Conservation (phyloP, 2,113 vertebrate species). For the Bostrychus sinensis region DNA sequence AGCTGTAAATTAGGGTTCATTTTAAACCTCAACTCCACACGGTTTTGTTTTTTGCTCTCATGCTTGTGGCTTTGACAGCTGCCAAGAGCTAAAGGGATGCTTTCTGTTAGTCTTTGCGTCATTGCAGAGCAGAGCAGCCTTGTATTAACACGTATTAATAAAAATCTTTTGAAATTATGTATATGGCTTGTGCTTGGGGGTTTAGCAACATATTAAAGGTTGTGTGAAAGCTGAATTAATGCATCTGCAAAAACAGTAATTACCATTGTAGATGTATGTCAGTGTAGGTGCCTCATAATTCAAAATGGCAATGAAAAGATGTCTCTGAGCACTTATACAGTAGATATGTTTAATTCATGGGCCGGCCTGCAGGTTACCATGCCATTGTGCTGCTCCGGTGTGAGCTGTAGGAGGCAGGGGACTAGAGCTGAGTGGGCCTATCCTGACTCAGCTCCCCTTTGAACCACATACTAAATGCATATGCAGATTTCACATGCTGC, state of each 20-base stretch:
- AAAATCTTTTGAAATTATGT: slow-evolving; percentile 66
- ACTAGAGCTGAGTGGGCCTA: slow-evolving; percentile 37
- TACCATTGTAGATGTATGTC: slow-evolving; percentile 23
- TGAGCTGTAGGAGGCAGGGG: slow-evolving; percentile 33
- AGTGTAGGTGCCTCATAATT: slow-evolving; percentile 31
- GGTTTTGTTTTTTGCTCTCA: slow-evolving; percentile 45
- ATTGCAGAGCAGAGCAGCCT: slow-evolving; percentile 73
- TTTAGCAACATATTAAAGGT: slow-evolving; percentile 29
- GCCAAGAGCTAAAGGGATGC: slow-evolving; percentile 71
- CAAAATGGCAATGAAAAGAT: slow-evolving; percentile 59
- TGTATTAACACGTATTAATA: slow-evolving; percentile 81
- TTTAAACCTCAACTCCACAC: slow-evolving; percentile 49
- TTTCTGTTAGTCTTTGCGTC: slow-evolving; percentile 74
- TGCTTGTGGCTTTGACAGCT: slow-evolving; percentile 70
- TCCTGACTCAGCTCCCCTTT: slow-evolving; percentile 60
- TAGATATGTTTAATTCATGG: slow-evolving; percentile 69
- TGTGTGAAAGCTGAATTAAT: slow-evolving; percentile 23
- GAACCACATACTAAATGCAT: slow-evolving; percentile 50
- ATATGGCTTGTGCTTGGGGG: slow-evolving; percentile 33
- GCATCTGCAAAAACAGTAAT: slow-evolving; percentile 39
- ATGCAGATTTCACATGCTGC: slow-evolving; percentile 50
- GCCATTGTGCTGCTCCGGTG: slow-evolving; percentile 47
- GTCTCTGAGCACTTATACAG: slow-evolving; percentile 53
- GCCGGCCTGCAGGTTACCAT: slow-evolving; percentile 39
- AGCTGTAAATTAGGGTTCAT: slow-evolving; percentile 52